These are phyloP conservation scores for Stegana nigrithorax DNA, from an alignment of 2,888 invertebrate genomes.

Conservation along the genomic window DNA sequence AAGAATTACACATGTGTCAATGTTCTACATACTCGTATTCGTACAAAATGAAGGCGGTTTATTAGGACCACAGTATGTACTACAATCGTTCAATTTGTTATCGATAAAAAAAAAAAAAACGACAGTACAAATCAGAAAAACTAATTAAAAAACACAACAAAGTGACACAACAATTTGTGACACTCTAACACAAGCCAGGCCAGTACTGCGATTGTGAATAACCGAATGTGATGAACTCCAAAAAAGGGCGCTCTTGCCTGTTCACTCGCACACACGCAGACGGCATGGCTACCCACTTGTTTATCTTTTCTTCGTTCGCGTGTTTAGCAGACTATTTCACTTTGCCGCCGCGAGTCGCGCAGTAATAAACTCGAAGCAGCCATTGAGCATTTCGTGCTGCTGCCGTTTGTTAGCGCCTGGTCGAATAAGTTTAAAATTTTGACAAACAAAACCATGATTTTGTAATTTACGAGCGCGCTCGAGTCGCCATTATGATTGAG, in stretches of 20 bases:
- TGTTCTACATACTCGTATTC: too few species aligned
- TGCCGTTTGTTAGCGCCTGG: constrained; percentile 59
- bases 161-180: constrained; percentile 14
- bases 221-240: too few species aligned
- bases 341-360: constrained; percentile 11
- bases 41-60: too few species aligned
- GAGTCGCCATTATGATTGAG: constrained; percentile 53
- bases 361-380: constrained; percentile 21
- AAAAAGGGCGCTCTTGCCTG: not conserved
- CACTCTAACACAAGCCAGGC: too few species aligned
- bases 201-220: too few species aligned
- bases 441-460: constrained; percentile 68
- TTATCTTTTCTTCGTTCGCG: not conserved
- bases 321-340: too few species aligned
- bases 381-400: constrained; percentile 32
- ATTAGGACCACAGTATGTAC: too few species aligned
- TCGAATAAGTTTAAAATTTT: constrained; percentile 69
- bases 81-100: constrained; percentile 27
- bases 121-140: constrained; percentile 31
- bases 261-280: not conserved
- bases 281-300: too few species aligned
- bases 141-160: constrained; percentile 31
- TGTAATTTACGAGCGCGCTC: constrained; percentile 64
- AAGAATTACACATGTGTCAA: too few species aligned
- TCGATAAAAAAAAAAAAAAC: constrained; percentile 25